Percentiles rank a stretch among this genome's conserved stretches.
Evolutionary conservation across 2,888 invertebrate species (phyloP).

Genomic region (Acanthopleura granulata): DNA sequence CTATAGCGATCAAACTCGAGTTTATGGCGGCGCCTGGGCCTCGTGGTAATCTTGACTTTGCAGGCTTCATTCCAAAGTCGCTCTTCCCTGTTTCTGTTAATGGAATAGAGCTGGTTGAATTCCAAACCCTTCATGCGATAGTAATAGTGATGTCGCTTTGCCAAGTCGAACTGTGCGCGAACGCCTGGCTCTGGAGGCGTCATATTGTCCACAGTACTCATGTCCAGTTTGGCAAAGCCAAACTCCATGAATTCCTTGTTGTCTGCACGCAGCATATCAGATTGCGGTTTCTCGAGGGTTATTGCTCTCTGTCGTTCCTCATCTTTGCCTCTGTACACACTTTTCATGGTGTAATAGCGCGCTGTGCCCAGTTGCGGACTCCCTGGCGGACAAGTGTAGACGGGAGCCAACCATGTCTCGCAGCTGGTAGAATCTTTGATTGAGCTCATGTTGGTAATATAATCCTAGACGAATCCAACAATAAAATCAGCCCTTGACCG

Average conservation of each 20-base stretch:
- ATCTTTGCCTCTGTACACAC: constrained; percentile 26
- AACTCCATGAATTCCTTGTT: constrained; percentile 25
- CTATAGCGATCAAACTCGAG: neutral
- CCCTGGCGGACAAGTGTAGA: constrained; percentile 28
- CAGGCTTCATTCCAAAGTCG: neutral
- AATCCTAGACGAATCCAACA: too few species aligned
- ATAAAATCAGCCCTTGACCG: too few species aligned
- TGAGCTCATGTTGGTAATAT: too few species aligned
- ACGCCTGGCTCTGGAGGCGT: too few species aligned
- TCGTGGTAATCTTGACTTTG: neutral
- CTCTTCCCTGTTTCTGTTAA: constrained; percentile 26
- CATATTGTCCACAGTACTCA: neutral
- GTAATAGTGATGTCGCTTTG: constrained; percentile 24
- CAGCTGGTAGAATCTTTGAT: neutral
- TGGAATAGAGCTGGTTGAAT: constrained; percentile 27
- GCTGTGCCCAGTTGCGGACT: constrained; percentile 25
- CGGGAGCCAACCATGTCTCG: constrained; percentile 21
- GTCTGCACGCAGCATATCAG: constrained; percentile 6
- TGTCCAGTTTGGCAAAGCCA: constrained; percentile 23
- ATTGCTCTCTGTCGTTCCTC: constrained; percentile 20
- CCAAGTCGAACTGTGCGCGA: too few species aligned
- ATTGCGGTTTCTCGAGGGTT: constrained; percentile 12
- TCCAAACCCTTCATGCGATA: constrained; percentile 30
- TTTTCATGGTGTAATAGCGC: constrained; percentile 29
- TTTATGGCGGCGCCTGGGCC: neutral